phyloP scores from a whole-genome alignment of 2,888 invertebrate genomes.

The Girardia tigrina region DNA sequence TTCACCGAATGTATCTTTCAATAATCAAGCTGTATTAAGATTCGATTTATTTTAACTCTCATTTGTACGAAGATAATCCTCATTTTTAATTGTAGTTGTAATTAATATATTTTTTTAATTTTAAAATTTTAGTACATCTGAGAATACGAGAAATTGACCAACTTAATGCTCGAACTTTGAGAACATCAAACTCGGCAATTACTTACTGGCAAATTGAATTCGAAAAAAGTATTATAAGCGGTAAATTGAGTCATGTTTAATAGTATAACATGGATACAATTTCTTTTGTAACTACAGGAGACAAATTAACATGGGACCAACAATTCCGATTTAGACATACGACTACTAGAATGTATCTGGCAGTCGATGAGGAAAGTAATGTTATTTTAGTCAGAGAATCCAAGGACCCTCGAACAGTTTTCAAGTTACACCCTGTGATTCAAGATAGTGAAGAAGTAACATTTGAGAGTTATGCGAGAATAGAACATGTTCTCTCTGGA shows the following conservation, averaged over 20 bases:
- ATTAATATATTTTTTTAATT: too few species aligned
- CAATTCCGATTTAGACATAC: conserved; percentile 49
- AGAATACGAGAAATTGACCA: conserved; percentile 49
- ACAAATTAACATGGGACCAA: conserved; percentile 44
- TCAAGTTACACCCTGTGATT: conserved; percentile 45
- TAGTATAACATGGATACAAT: neutral
- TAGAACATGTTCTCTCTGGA: conserved; percentile 38
- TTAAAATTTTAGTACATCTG: conserved; percentile 48
- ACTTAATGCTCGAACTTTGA: conserved; percentile 46
- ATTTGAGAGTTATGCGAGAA: conserved; percentile 38
- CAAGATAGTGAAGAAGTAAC: conserved; percentile 37
- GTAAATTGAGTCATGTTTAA: conserved; percentile 38
- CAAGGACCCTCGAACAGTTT: conserved; percentile 40
- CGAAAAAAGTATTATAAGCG: conserved; percentile 46
- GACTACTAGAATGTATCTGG: conserved; percentile 48
- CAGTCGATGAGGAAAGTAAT: conserved; percentile 43
- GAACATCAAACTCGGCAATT: conserved; percentile 48
- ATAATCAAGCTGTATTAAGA: too few species aligned
- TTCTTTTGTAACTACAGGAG: neutral
- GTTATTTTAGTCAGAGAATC: conserved; percentile 41
- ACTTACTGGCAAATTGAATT: conserved; percentile 50
- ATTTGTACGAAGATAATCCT: too few species aligned
- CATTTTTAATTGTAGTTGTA: too few species aligned
- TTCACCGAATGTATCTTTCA: too few species aligned
- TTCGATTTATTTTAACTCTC: too few species aligned